These are phyloP conservation scores for Panopea generosa DNA, from an alignment of 2,888 invertebrate species.

Conservation along the genomic window DNA sequence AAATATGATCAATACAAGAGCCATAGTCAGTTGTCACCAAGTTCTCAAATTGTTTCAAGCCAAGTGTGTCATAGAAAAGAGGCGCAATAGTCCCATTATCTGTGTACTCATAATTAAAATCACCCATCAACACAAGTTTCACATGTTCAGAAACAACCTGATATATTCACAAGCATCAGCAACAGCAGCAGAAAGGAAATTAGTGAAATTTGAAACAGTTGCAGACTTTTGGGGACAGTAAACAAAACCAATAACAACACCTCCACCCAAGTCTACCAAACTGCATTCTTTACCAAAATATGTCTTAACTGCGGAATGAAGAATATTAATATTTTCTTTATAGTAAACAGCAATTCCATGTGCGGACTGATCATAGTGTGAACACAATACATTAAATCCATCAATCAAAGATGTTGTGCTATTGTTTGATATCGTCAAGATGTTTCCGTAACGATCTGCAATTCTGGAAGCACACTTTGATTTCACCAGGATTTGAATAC, in stretches of 20 bases:
- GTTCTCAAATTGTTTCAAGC: not conserved
- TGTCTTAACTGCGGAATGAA: not conserved
- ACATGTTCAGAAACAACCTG: conserved; percentile 2
- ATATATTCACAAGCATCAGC: not conserved
- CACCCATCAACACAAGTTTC: conserved; percentile 4
- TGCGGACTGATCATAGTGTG: conserved; percentile 4
- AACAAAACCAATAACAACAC: conserved; percentile 11
- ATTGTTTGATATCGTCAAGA: conserved; percentile 34
- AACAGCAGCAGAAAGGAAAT: too few relatives aligned
- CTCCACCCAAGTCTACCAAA: not conserved
- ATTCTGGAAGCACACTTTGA: conserved; percentile 40
- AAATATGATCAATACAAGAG: conserved; percentile 33
- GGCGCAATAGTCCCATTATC: not conserved
- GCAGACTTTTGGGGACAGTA: conserved; percentile 24
- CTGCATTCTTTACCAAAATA: conserved; percentile 16
- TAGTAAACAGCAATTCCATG: conserved; percentile 42
- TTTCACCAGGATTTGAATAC: not conserved
- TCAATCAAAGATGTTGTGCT: conserved; percentile 19
- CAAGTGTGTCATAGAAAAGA: conserved; percentile 4
- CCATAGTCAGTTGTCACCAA: conserved; percentile 28
- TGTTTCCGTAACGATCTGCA: conserved; percentile 40
- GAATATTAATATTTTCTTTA: not conserved
- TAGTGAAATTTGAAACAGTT: too few relatives aligned
- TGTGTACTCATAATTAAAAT: not conserved
- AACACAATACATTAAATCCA: conserved; percentile 22